A percentile compares a stretch with the other conserved stretches of the same genome.
Evolutionary conservation across 2,888 invertebrate species (phyloP).

Genomic region (Heliothis peltigera): DNA sequence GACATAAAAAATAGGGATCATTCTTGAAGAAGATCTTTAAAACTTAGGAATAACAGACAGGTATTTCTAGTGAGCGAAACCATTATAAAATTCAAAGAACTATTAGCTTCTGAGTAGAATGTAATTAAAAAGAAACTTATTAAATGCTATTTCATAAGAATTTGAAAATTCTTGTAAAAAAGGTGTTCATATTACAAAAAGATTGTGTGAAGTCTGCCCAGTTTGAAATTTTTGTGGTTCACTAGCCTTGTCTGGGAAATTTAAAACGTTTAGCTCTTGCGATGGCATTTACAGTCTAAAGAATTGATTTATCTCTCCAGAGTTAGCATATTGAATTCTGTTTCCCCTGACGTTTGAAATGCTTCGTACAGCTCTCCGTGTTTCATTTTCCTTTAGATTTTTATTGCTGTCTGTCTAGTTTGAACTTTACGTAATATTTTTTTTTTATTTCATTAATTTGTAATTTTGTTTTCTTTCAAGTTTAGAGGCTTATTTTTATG

Average conservation of each 20-base stretch:
- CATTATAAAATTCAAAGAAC: too few relatives aligned
- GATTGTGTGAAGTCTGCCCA: too few relatives aligned
- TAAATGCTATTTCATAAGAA: too few relatives aligned
- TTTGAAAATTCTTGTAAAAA: too few relatives aligned
- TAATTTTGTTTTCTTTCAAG: too few relatives aligned
- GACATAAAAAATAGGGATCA: neutral
- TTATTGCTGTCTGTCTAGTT: neutral
- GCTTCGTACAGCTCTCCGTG: neutral
- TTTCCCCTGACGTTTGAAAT: neutral
- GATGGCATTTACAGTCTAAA: neutral
- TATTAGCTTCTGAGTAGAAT: too few relatives aligned
- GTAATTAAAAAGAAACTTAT: too few relatives aligned
- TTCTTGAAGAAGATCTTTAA: too few relatives aligned
- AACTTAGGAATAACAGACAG: too few relatives aligned
- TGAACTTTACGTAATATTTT: neutral
- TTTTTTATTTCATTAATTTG: neutral
- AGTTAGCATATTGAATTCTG: neutral
- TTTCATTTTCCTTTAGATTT: neutral
- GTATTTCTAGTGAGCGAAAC: too few relatives aligned
- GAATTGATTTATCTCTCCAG: neutral
- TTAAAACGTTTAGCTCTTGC: neutral
- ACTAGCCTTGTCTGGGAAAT: neutral
- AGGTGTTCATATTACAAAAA: too few relatives aligned
- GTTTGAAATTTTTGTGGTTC: neutral
- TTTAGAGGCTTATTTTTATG: neutral